Evolutionary conservation across 2,888 invertebrate genomes (phyloP).

Genomic region (Venustoraphidia nigricollis): DNA sequence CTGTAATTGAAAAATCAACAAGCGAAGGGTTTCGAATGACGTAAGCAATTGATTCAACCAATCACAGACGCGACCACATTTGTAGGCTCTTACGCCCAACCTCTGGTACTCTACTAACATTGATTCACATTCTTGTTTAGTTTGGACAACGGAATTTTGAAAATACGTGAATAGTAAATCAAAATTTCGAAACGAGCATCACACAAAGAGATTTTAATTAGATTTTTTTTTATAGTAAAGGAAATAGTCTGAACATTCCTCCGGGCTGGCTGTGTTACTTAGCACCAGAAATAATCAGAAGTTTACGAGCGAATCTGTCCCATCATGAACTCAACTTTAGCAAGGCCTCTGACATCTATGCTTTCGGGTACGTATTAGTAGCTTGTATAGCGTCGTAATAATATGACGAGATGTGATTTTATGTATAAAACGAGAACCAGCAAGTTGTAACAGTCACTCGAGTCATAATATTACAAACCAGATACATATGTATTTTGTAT

Average conservation of each 20-base stretch:
- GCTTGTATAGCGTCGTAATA: not conserved
- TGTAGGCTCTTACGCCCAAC: no score
- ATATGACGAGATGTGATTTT: no score
- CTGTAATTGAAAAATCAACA: no score
- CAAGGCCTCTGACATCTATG: conserved; percentile 86
- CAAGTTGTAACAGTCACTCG: no score
- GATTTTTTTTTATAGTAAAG: conserved; percentile 24
- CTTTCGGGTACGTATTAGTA: conserved; percentile 66
- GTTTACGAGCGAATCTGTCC: conserved; percentile 58
- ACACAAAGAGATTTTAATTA: not conserved
- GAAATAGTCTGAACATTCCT: conserved; percentile 79
- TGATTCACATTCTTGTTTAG: no score
- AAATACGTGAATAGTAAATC: not conserved
- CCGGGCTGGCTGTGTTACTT: conserved; percentile 98
- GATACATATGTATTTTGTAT: no score
- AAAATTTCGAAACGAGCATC: not conserved
- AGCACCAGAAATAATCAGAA: conserved; percentile 88
- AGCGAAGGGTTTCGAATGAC: no score
- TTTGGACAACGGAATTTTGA: conserved; percentile 1
- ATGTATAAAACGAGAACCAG: no score
- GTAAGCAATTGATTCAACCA: no score
- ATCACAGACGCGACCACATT: no score
- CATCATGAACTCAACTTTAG: conserved; percentile 83
- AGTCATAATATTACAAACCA: no score
- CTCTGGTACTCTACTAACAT: no score